Conservation (phyloP, 2,888 invertebrate genomes). For the Habrosyne pyritoides region DNA sequence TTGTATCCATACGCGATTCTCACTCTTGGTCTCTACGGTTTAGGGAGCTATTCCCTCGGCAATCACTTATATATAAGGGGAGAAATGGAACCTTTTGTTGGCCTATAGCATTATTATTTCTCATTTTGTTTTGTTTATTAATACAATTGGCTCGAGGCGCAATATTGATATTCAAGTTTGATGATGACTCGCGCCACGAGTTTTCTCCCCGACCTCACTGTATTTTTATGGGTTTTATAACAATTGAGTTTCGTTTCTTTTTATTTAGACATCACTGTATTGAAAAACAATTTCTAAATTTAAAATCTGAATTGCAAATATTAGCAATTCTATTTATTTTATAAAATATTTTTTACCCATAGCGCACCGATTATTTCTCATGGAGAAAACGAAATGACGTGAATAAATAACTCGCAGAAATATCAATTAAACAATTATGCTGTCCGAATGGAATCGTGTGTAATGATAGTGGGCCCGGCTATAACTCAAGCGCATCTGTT, state of each 20-base stretch:
- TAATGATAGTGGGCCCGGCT: constrained; percentile 82
- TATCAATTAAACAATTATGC: constrained; percentile 85
- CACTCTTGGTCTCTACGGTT: constrained; percentile 62
- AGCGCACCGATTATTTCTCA: constrained; percentile 72
- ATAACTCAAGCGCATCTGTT: constrained; percentile 84
- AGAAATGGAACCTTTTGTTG: constrained; percentile 84
- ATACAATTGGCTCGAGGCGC: constrained; percentile 83
- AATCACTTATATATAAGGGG: constrained; percentile 73
- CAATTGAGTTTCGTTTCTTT: constrained; percentile 64
- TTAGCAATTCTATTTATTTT: neutral
- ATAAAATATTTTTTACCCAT: constrained; percentile 43
- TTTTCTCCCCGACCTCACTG: constrained; percentile 69
- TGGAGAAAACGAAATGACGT: constrained; percentile 78
- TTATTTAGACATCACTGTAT: constrained; percentile 56
- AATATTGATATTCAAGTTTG: constrained; percentile 84
- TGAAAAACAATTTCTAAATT: constrained; percentile 35
- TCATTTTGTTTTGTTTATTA: constrained; percentile 84
- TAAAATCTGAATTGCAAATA: constrained; percentile 17
- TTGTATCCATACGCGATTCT: constrained; percentile 67
- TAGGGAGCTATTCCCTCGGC: constrained; percentile 66
- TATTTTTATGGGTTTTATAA: constrained; percentile 76
- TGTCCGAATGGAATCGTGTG: constrained; percentile 84
- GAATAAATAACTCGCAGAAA: constrained; percentile 84
- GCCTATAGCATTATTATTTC: constrained; percentile 84
- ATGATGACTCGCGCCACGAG: constrained; percentile 77